phyloP scores from a whole-genome alignment of 2,113 vertebrate genomes.

The Cichladusa arquata region DNA sequence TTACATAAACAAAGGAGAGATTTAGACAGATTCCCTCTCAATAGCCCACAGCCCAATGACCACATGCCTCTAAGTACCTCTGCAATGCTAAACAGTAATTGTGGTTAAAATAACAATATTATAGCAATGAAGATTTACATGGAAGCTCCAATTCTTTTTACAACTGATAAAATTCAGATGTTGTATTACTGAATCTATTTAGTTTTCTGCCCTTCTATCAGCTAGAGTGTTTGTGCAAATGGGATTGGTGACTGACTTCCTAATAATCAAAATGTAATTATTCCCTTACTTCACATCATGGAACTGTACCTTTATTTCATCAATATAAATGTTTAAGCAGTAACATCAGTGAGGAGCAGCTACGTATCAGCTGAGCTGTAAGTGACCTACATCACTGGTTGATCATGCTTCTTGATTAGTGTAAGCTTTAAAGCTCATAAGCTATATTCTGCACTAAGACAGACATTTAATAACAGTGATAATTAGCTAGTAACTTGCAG shows the following conservation, averaged over 20 bases:
- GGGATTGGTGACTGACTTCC: neutral
- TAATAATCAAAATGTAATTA: neutral
- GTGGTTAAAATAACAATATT: neutral
- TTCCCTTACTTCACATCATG: neutral
- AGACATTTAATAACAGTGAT: constrained; percentile 24
- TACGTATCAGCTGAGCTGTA: neutral
- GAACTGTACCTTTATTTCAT: neutral
- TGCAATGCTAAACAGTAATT: neutral
- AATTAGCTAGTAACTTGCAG: constrained; percentile 23
- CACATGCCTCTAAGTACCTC: neutral
- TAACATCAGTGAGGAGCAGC: neutral
- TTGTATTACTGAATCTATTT: neutral
- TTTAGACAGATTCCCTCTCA: neutral
- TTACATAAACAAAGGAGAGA: neutral
- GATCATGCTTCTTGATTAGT: constrained; percentile 58
- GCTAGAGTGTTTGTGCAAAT: neutral
- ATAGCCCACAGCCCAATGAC: neutral
- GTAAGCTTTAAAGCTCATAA: constrained; percentile 61
- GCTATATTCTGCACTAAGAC: constrained; percentile 33
- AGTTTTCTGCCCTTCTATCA: neutral
- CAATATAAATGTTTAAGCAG: neutral
- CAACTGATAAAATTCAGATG: neutral
- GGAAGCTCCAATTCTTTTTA: neutral
- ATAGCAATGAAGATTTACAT: neutral
- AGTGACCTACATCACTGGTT: constrained; percentile 42